These are phyloP conservation scores for Geodia barretti DNA, from an alignment of 37 sponge, comb jelly and placozoan species.

Conservation along the genomic window DNA sequence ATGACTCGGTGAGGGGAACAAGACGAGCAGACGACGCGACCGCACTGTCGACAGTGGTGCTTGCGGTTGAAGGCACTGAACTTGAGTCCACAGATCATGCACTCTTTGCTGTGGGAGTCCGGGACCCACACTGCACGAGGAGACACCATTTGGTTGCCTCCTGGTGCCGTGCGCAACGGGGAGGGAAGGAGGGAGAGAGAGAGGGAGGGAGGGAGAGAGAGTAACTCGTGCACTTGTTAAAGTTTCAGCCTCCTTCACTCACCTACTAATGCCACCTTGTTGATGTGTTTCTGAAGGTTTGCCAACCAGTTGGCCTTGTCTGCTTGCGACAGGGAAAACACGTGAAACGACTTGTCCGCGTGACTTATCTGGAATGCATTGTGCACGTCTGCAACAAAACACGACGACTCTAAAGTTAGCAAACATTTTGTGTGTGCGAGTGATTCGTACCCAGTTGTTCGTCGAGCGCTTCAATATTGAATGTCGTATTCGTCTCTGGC, in stretches of 20 bases:
- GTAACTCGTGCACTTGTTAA: too few relatives aligned
- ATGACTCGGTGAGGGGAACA: conserved; percentile 75
- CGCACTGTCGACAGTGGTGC: conserved; percentile 90
- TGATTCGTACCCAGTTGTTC: conserved; percentile 33
- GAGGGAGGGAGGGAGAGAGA: not conserved
- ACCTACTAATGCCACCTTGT: conserved; percentile 23
- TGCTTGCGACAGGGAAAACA: conserved; percentile 59
- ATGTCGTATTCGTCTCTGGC: conserved; percentile 16
- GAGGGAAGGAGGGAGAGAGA: not conserved
- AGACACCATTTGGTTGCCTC: conserved; percentile 8
- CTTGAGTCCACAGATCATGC: conserved; percentile 65
- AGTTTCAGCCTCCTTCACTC: not conserved
- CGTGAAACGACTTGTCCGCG: conserved; percentile 87
- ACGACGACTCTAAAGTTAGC: not conserved
- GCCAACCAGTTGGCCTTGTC: conserved; percentile 85
- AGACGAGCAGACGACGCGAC: conserved; percentile 74
- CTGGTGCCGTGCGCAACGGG: not conserved
- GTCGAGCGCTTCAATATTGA: conserved; percentile 24
- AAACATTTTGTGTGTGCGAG: too few relatives aligned
- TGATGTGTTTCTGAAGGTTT: conserved; percentile 71
- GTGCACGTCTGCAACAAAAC: conserved; percentile 31
- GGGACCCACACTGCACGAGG: conserved; percentile 83
- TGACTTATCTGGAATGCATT: conserved; percentile 86
- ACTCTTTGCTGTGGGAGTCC: conserved; percentile 58
- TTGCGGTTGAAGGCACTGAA: conserved; percentile 79